phyloP scores from a whole-genome alignment of 2,113 vertebrate genomes.

The Entelurus aequoreus region DNA sequence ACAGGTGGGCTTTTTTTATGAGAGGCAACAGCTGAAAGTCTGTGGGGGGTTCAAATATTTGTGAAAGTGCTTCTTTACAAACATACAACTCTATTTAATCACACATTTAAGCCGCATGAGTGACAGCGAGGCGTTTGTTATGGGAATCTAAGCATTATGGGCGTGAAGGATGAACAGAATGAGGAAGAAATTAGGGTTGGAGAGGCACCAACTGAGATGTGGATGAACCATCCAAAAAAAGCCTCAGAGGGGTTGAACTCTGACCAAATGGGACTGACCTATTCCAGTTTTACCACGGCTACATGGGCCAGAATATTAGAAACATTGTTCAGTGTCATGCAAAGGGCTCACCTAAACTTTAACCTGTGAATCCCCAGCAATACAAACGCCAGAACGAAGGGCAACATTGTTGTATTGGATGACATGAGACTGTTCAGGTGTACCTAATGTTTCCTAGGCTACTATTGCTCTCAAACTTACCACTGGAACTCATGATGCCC shows the following conservation, averaged over 20 bases:
- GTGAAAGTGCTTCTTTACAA: neutral
- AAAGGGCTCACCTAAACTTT: neutral
- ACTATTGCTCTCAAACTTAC: slow-evolving; percentile 63
- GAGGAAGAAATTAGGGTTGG: neutral
- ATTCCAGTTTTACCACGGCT: neutral
- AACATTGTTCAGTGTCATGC: neutral
- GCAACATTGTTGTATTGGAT: neutral
- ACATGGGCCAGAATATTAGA: neutral
- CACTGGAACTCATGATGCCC: slow-evolving; percentile 73
- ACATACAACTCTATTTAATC: neutral
- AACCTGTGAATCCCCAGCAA: neutral
- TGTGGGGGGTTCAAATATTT: slow-evolving; percentile 8
- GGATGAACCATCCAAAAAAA: slow-evolving; percentile 40
- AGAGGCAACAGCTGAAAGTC: slow-evolving; percentile 22
- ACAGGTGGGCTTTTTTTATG: slow-evolving; percentile 32
- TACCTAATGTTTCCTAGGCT: neutral
- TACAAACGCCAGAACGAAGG: neutral
- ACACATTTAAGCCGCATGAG: neutral
- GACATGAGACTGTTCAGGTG: neutral
- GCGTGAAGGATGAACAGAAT: neutral
- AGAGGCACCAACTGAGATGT: slow-evolving; percentile 32
- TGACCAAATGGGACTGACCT: slow-evolving; percentile 40
- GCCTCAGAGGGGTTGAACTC: slow-evolving; percentile 22
- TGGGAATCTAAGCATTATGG: neutral
- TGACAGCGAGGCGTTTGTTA: neutral